Conservation (phyloP, 2,888 invertebrate species). For the Sarcophaga rosellei region DNA sequence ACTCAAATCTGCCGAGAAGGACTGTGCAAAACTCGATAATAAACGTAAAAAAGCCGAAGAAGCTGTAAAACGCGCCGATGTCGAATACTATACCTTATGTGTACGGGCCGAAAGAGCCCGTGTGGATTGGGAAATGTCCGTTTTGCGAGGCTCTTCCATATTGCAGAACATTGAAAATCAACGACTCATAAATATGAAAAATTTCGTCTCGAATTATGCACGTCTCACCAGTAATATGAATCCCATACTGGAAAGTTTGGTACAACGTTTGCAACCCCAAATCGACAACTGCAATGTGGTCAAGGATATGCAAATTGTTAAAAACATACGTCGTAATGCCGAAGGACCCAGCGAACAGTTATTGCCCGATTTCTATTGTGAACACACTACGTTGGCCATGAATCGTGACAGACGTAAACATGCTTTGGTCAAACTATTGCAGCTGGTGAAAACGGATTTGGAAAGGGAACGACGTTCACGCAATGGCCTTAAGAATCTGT, state of each 20-base stretch:
- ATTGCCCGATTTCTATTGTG: conserved; percentile 96
- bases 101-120: conserved; percentile 94
- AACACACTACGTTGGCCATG: conserved; percentile 96
- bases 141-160: conserved; percentile 91
- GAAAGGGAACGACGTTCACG: conserved; percentile 95
- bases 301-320: conserved; percentile 80
- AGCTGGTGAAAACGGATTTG: conserved; percentile 92
- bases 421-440: conserved; percentile 91
- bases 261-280: conserved; percentile 77
- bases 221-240: conserved; percentile 87
- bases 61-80: conserved; percentile 94
- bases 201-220: conserved; percentile 85
- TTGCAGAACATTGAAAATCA: conserved; percentile 95
- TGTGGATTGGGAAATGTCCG: conserved; percentile 95
- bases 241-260: conserved; percentile 88
- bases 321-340: conserved; percentile 79
- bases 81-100: conserved; percentile 95
- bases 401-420: conserved; percentile 94
- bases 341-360: conserved; percentile 89
- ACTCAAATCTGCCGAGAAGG: conserved; percentile 84
- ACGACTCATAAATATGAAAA: conserved; percentile 90
- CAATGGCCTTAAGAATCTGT: conserved; percentile 93
- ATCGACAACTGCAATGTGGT: conserved; percentile 80
- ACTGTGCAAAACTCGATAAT: conserved; percentile 90
- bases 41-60: conserved; percentile 95